Evolutionary conservation across 2,797 vertebrate species (phyloP).

Genomic region (Monodelphis domestica): DNA sequence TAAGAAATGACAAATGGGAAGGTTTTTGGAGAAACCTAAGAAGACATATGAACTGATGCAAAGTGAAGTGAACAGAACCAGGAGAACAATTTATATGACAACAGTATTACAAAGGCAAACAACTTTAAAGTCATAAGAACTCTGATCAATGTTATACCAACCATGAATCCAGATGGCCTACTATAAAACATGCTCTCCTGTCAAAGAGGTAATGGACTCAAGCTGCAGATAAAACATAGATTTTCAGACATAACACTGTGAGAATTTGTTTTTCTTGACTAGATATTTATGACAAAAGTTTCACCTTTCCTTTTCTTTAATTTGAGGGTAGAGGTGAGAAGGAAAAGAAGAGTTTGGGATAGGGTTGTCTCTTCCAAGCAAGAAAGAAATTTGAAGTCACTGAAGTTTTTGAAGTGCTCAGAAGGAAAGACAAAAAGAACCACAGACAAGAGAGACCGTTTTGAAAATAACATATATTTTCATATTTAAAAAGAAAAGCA

Average conservation of each 20-base stretch:
- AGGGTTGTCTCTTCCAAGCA: too few relatives aligned
- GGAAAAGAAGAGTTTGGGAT: too few relatives aligned
- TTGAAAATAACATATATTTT: not conserved
- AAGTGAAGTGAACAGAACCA: not conserved
- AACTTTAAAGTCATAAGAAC: not conserved
- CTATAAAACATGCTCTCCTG: not conserved
- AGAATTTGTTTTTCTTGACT: not conserved
- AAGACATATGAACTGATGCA: not conserved
- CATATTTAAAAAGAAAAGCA: not conserved
- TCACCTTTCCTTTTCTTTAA: not conserved
- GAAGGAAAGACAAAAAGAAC: not conserved
- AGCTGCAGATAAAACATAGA: not conserved
- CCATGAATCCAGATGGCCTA: not conserved
- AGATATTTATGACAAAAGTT: not conserved
- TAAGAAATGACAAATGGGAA: not conserved
- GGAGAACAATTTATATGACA: not conserved
- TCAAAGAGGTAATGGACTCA: not conserved
- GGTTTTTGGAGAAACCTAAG: not conserved
- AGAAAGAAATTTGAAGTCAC: not conserved
- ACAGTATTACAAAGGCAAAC: not conserved
- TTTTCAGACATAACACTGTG: not conserved
- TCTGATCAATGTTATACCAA: not conserved
- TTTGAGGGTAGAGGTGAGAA: not conserved
- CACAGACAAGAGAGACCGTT: not conserved
- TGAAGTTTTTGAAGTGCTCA: not conserved